Base-by-base conservation (phyloP, 1,140 invertebrate species). In the Caenorhabditis latens region DNA sequence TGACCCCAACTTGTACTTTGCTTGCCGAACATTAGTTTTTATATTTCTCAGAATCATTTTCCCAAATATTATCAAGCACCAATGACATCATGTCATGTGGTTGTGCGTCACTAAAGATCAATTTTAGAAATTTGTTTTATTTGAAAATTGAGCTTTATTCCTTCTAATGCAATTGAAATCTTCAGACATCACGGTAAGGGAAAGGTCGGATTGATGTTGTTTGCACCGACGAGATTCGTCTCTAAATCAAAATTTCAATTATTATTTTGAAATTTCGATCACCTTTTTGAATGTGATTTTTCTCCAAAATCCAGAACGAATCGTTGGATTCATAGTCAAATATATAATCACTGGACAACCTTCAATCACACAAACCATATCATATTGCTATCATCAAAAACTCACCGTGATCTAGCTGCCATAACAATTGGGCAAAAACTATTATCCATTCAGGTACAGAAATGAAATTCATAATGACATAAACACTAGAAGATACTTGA, bases 391-490 rank as follows among this genome's bases (percentile, higher is more conserved):
- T 19, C n/a, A 7, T 1, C 9, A 65, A 1, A 24, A 32, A 40
- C 8, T 46, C 19, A 71, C 65, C 65, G 46, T 71, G 65, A 71
- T 71, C 65, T 14, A 71, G 65, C 46, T 71, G 65, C 65, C 65
- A 71, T 5, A 71, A 14, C 19, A 71, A 16, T 19, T 71, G 65
- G 19, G 65, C 65, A 71, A 71, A 19, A 43, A 71, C 65, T 19
- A 71, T 71, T 4, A 71, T 11, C 65, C 65, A 71, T 46, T 71
- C 65, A 2, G 65, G 65, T 7, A 71, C 65, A 0, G 42, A 5
- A n/a, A 71, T 8, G 19, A 71, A 71, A 19, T 71, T 71, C 65
- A 71, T 71, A 4, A 71, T 19, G 4, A 71, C 65, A 46, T 71
- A 71, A 21, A 71, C 65, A 71, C 65, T 71, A 8, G 65, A 71